Conservation (phyloP, 2,113 vertebrate genomes). For the Turnix velox region DNA sequence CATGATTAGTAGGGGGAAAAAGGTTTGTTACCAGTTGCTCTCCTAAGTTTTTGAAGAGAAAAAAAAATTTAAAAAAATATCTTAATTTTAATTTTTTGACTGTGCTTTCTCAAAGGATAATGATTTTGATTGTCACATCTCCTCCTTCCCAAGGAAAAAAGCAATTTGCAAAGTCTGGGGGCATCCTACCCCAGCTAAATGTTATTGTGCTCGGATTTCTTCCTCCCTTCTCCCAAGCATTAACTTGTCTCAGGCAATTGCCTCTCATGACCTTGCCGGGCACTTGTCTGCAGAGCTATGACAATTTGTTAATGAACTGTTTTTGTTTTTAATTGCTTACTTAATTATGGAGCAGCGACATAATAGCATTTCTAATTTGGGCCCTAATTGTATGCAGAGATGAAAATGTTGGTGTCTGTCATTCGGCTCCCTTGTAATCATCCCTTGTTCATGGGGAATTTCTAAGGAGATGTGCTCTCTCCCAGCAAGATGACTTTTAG, state of each 20-base stretch:
- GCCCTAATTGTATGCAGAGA: slow-evolving; percentile 81
- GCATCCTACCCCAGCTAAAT: background rate
- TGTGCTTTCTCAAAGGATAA: background rate
- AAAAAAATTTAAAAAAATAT: no score
- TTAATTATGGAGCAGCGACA: slow-evolving; percentile 80
- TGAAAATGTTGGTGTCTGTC: slow-evolving; percentile 80
- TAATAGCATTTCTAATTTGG: slow-evolving; percentile 82
- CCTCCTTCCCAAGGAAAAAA: background rate
- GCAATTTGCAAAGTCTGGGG: slow-evolving; percentile 23
- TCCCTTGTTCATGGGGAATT: slow-evolving; percentile 73
- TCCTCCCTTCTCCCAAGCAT: slow-evolving; percentile 34
- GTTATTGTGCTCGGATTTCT: slow-evolving; percentile 27
- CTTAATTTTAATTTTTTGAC: background rate
- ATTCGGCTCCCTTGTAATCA: slow-evolving; percentile 74
- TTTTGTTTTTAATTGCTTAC: slow-evolving; percentile 86
- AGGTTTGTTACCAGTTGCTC: background rate
- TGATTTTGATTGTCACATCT: background rate
- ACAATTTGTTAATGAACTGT: slow-evolving; percentile 83
- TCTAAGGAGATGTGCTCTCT: slow-evolving; percentile 73
- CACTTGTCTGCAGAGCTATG: slow-evolving; percentile 72
- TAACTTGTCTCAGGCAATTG: slow-evolving; percentile 58
- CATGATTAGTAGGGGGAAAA: background rate
- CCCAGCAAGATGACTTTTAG: slow-evolving; percentile 63
- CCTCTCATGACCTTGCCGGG: slow-evolving; percentile 73
- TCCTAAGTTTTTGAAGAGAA: slow-evolving; percentile 18